Conservation (phyloP, 35 echinoderm and acorn worm genomes). For the Patiria miniata region DNA sequence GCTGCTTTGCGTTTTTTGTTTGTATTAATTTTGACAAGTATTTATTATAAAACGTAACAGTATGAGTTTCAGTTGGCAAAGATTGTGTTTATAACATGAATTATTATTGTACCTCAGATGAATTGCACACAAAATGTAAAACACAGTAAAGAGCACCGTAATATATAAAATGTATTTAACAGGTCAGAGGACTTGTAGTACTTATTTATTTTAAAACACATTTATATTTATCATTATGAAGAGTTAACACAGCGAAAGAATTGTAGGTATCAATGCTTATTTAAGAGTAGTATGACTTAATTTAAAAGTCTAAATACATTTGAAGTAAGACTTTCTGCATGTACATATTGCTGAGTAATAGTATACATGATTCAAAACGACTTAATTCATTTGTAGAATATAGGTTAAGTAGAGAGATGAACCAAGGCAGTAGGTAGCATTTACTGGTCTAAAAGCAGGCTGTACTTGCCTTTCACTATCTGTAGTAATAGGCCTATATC, state of each 20-base stretch:
- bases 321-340: constrained; percentile 13
- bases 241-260: background rate
- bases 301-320: background rate
- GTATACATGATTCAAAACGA: background rate
- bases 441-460: background rate
- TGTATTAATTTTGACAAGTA: too few relatives aligned
- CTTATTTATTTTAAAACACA: constrained; percentile 30
- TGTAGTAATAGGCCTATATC: constrained; percentile 4
- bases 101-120: constrained; percentile 14
- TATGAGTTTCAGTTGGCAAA: background rate
- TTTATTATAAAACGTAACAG: background rate
- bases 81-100: background rate
- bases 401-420: background rate
- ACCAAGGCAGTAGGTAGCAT: background rate
- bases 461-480: background rate
- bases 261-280: constrained; percentile 1
- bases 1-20: background rate
- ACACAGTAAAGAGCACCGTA: constrained; percentile 14
- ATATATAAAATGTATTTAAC: background rate
- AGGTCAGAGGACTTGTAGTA: constrained; percentile 19
- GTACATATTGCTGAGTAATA: constrained; percentile 21
- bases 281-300: background rate
- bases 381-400: constrained; percentile 10
- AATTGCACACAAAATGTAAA: constrained; percentile 10
- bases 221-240: constrained; percentile 21